A percentile compares a stretch with the other conserved stretches of the same genome.
phyloP scores from a whole-genome alignment of 2,888 invertebrate genomes.

The Pecten maximus region DNA sequence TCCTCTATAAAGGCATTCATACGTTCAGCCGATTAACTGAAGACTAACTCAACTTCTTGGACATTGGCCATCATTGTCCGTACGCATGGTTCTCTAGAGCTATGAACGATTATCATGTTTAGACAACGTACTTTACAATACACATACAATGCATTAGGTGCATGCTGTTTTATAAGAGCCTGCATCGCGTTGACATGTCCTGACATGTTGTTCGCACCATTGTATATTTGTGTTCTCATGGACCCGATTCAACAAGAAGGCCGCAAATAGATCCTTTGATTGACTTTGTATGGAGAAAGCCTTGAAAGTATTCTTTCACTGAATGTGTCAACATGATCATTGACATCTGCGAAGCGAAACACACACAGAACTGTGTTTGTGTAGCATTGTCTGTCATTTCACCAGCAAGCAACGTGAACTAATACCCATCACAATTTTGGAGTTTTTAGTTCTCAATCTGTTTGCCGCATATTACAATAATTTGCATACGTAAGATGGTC shows the following conservation, averaged over 20 bases:
- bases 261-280: background rate
- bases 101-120: constrained; percentile 53
- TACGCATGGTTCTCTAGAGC: constrained; percentile 45
- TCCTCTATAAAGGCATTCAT: constrained; percentile 48
- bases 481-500: no score
- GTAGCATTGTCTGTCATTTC: background rate
- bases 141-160: constrained; percentile 41
- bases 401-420: background rate
- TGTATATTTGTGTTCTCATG: constrained; percentile 50
- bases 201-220: constrained; percentile 49
- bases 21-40: constrained; percentile 53
- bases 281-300: background rate
- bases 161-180: constrained; percentile 35
- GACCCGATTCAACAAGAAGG: constrained; percentile 37
- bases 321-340: no score
- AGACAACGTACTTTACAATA: constrained; percentile 43
- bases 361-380: no score
- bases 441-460: no score
- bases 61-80: constrained; percentile 53
- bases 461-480: no score
- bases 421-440: no score
- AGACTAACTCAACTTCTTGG: constrained; percentile 51
- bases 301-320: background rate
- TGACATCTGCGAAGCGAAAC: no score
- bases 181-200: constrained; percentile 43